These are phyloP conservation scores for Geotrypetes seraphini DNA, from an alignment of 2,797 vertebrate genomes.

Conservation along the genomic window DNA sequence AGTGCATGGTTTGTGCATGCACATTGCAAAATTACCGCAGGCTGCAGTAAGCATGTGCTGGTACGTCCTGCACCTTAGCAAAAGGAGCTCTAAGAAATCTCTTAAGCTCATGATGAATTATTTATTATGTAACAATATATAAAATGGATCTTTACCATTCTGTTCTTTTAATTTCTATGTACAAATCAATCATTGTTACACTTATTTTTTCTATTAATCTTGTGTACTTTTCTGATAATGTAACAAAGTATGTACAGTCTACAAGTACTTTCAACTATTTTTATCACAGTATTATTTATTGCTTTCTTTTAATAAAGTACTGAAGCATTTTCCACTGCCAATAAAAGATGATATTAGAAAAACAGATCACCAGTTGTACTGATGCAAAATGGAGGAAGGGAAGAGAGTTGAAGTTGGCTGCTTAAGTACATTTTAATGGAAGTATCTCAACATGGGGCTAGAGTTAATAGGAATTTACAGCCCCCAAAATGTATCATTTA, in stretches of 20 bases:
- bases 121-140: conserved; percentile 50
- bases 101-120: conserved; percentile 38
- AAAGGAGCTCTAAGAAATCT: conserved; percentile 12
- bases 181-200: conserved; percentile 66
- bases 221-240: conserved; percentile 68
- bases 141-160: conserved; percentile 28
- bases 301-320: conserved; percentile 98
- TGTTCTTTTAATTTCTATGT: conserved; percentile 60
- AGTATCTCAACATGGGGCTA: no score
- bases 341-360: conserved; percentile 39
- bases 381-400: no score
- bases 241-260: conserved; percentile 96
- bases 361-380: no score
- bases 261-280: conserved; percentile 92
- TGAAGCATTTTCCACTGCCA: conserved; percentile 93
- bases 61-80: no score
- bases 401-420: no score
- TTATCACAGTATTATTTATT: conserved; percentile 99
- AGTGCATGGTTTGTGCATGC: no score
- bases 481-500: no score
- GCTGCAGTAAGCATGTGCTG: no score
- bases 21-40: conserved; percentile 38
- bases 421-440: no score
- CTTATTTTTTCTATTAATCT: conserved; percentile 65
- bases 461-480: no score